Base-by-base conservation (phyloP, 1,140 invertebrate genomes). In the Lepidurus arcticus region DNA sequence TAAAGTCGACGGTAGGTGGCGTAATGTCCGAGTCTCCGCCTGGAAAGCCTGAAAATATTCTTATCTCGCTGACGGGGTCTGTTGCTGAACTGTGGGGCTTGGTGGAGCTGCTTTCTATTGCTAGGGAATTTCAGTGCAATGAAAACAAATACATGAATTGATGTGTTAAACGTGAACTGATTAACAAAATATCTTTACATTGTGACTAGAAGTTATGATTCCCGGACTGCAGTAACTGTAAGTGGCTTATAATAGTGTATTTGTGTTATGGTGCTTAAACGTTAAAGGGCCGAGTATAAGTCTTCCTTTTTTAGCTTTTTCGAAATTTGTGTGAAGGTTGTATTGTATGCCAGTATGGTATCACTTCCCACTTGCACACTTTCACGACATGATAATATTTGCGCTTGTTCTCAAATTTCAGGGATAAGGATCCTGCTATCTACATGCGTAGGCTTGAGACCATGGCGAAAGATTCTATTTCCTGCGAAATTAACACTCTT, bases 371-470 rank as follows among this genome's bases (percentile, higher is more conserved):
- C 5, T 65, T 21, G 53, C 53, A 65, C 53, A 16, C 53, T 65
- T 65, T 65, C 53, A 65, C 53, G 16, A 65, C 53, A 65, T 65
- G 53, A 65, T 65, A 65, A 13, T 7, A 65, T n/a, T 65, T 65
- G 13, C 21, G 53, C 21, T n/a, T 9, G 53, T 65, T 65, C 13
- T 65, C 53, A 21, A 21, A 16, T 65, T 65, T 16, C 13, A 47
- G 45, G 45, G 53, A 65, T 34, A 34, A 16, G 53, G 53, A 65
- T 21, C 7, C 16, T 13, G 53, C 53, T 16, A 16, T 16, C 53
- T n/a, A 16, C 21, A 7, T 65, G 10, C 16, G 45, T 47, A 10
- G 45, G 45, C 45, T 11, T 47, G 16, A 16, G 53, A 21, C 53
- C 16, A 65, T 65, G 8, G 7, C 13, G 53, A 65, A 65, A 65